These are phyloP conservation scores for Pterocles burchelli DNA, from an alignment of 2,113 vertebrate genomes.

Conservation along the genomic window DNA sequence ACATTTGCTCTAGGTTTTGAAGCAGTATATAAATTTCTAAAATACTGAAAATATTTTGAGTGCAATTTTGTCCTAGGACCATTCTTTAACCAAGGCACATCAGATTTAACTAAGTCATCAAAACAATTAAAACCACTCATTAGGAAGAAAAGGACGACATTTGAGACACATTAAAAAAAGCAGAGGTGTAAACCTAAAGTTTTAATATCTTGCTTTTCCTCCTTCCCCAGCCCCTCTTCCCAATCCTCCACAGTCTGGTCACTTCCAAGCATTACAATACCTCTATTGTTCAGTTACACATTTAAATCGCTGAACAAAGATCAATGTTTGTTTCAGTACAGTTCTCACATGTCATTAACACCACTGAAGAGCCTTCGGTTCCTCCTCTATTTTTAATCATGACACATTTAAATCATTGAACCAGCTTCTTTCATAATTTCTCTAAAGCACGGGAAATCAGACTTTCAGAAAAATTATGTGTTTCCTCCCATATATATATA, in stretches of 20 bases:
- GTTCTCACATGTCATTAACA: constrained; percentile 58
- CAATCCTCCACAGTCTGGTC: background rate
- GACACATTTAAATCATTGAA: background rate
- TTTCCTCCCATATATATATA: background rate
- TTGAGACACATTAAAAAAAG: background rate
- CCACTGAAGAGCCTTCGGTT: constrained; percentile 18
- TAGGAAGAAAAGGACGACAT: background rate
- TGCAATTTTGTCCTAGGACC: background rate
- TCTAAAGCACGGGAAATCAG: background rate
- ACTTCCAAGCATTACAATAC: constrained; percentile 52
- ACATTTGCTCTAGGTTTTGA: background rate
- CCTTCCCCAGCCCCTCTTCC: background rate
- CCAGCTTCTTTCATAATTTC: background rate
- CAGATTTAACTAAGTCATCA: background rate
- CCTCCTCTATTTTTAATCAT: background rate
- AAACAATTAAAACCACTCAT: background rate
- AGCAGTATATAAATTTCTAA: background rate
- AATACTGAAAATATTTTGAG: background rate
- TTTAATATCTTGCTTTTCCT: constrained; percentile 9
- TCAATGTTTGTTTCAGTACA: constrained; percentile 41
- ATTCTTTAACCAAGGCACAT: background rate
- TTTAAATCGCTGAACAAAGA: constrained; percentile 49
- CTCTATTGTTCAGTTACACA: constrained; percentile 46
- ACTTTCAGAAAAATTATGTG: background rate
- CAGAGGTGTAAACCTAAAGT: background rate